These are phyloP conservation scores for Bradysia coprophila DNA, from an alignment of 1,140 invertebrate genomes.

Conservation along the genomic window DNA sequence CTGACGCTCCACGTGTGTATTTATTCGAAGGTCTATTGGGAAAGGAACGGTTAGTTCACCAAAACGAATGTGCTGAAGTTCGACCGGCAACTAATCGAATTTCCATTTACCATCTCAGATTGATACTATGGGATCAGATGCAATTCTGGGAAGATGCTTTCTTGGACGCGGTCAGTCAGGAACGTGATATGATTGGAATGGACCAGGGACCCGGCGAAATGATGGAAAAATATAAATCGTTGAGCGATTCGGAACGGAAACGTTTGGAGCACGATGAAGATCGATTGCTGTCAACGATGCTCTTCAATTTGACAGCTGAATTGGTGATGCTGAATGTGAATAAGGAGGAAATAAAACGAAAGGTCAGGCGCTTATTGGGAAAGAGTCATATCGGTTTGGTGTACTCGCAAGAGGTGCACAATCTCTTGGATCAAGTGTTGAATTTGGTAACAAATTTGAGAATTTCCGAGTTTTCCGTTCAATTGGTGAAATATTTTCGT, in stretches of 20 bases:
- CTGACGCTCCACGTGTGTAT: conserved; percentile 73
- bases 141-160: conserved; percentile 99
- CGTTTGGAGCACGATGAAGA: conserved; percentile 97
- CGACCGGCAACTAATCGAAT: background rate
- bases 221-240: conserved; percentile 93
- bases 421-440: conserved; percentile 85
- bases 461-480: background rate
- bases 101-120: conserved; percentile 24
- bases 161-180: conserved; percentile 95
- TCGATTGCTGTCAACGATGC: conserved; percentile 78
- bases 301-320: conserved; percentile 93
- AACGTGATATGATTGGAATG: conserved; percentile 98
- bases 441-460: conserved; percentile 64
- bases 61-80: conserved; percentile 69
- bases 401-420: conserved; percentile 95
- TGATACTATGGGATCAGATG: conserved; percentile 96
- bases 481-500: conserved; percentile 1
- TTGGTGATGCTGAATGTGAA: conserved; percentile 87
- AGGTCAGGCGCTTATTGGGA: conserved; percentile 82
- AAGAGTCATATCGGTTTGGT: conserved; percentile 97
- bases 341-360: conserved; percentile 72
- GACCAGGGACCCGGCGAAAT: conserved; percentile 97
- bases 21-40: conserved; percentile 70
- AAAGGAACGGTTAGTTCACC: conserved; percentile 75
- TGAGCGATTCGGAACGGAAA: conserved; percentile 89